Evolutionary conservation across 2,113 vertebrate genomes (phyloP).

Genomic region (Aspiorhynchus laticeps): DNA sequence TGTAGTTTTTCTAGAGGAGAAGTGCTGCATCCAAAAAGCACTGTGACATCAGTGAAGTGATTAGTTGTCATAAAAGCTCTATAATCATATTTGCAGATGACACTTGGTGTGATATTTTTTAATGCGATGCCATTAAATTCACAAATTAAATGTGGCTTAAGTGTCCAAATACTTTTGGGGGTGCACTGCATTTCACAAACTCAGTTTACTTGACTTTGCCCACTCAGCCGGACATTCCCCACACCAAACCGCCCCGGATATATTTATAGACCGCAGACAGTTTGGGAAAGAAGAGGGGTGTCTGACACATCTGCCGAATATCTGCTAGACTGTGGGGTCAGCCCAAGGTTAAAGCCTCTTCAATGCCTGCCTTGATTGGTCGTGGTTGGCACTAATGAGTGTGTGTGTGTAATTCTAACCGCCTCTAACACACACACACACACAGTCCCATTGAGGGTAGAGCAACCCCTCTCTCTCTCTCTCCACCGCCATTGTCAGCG

Average conservation of each 20-base stretch:
- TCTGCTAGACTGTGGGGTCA: constrained; percentile 73
- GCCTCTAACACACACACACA: constrained; percentile 54
- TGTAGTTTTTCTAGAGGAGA: background rate
- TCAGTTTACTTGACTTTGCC: constrained; percentile 5
- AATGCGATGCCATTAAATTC: background rate
- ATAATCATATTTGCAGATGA: background rate
- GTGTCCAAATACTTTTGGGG: background rate
- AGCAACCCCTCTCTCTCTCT: constrained; percentile 35
- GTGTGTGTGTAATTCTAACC: constrained; percentile 70
- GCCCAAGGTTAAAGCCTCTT: constrained; percentile 76
- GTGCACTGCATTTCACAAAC: background rate
- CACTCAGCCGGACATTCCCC: constrained; percentile 45
- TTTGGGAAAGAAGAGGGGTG: constrained; percentile 59
- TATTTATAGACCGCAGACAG: constrained; percentile 74
- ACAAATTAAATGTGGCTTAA: background rate
- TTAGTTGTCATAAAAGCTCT: constrained; percentile 5
- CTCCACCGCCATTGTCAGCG: constrained; percentile 58
- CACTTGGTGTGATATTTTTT: background rate
- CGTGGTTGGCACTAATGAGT: constrained; percentile 67
- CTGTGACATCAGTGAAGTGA: background rate
- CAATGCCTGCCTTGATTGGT: constrained; percentile 71
- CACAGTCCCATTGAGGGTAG: constrained; percentile 23
- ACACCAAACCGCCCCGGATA: constrained; percentile 63
- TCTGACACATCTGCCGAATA: constrained; percentile 73
- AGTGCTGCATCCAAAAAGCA: background rate